Conservation (phyloP, 2,888 invertebrate genomes). For the Platerodrilus igneus region DNA sequence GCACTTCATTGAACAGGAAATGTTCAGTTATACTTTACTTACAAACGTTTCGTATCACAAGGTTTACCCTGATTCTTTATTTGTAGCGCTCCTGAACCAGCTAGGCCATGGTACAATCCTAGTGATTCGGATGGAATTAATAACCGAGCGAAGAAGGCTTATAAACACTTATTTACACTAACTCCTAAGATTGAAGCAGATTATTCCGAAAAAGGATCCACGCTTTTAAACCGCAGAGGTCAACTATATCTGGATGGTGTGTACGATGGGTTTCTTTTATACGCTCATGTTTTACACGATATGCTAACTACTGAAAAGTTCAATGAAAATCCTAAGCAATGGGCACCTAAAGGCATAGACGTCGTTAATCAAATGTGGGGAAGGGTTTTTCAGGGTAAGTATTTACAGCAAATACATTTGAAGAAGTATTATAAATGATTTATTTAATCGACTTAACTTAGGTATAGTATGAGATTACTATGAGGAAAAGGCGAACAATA, state of each 20-base stretch:
- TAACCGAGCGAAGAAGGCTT: constrained; percentile 77
- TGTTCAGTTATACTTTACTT: no score
- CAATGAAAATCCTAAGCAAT: no score
- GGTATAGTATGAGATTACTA: no score
- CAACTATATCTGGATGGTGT: constrained; percentile 60
- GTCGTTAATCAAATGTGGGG: constrained; percentile 84
- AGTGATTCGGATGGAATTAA: constrained; percentile 78
- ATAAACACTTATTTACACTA: constrained; percentile 81
- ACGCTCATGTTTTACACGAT: constrained; percentile 86
- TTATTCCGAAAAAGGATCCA: constrained; percentile 67
- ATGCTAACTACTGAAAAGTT: constrained; percentile 54
- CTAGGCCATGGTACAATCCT: constrained; percentile 81
- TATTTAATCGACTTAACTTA: no score
- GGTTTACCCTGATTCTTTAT: no score
- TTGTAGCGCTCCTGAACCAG: constrained; percentile 44
- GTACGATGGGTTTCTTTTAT: constrained; percentile 93
- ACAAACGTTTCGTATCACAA: no score
- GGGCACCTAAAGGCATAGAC: constrained; percentile 71
- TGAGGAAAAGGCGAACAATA: no score
- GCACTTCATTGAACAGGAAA: no score
- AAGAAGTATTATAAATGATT: no score
- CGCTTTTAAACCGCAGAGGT: no score
- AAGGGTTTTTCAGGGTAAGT: constrained; percentile 76
- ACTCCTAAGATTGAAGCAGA: constrained; percentile 74
- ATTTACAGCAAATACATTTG: no score